Base-by-base conservation (phyloP, 2,888 invertebrate genomes). In the Neuroscelio doddi region DNA sequence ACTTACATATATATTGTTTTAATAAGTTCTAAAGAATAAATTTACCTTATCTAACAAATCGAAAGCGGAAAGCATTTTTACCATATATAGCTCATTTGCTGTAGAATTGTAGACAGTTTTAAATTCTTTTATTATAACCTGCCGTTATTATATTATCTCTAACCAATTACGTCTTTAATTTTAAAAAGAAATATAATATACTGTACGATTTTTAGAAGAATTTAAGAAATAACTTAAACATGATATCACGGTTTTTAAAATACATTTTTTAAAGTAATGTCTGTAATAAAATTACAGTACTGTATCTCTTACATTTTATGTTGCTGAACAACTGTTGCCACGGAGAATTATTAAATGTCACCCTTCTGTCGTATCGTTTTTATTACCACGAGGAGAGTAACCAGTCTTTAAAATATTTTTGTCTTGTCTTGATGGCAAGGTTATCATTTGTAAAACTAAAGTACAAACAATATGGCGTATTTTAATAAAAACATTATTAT, bases 291-390 rank as follows among this genome's bases (percentile, higher is more conserved):
- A 53, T 44, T 50, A 53, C 36, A 30, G 34, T 44, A 44, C 29
- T 47, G 50, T 47, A 42, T 63, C 51, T 30, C 32, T 45, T 57
- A 34, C 29, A 41, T 44, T 58, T 52, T 55, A 45, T 50, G 38
- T 24, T 24, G 16, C 14, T 21, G 32, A 58, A 64, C 64, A 64
- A 64, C 64, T 64, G 64, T 58, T 58, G 58, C 53, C 64, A 29
- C 41, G 38, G 27, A 30, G 44, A 64, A 64, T 64, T 58, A 58
- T 59, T 58, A 64, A 64, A 55, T 46, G 49, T 53, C 49, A 58
- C 50, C 58, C 62, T 44, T 51, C 44, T 38, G 47, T 42, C 52
- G 63, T 24, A 17, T 16, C 51, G 34, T 64, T 58, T 64, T 64
- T 58, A 58, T 64, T 64, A 50, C 58, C 45, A 53, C 47, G 44